Evolutionary conservation across 2,797 vertebrate species (phyloP).

Genomic region (Acrocephalus scirpaceus): DNA sequence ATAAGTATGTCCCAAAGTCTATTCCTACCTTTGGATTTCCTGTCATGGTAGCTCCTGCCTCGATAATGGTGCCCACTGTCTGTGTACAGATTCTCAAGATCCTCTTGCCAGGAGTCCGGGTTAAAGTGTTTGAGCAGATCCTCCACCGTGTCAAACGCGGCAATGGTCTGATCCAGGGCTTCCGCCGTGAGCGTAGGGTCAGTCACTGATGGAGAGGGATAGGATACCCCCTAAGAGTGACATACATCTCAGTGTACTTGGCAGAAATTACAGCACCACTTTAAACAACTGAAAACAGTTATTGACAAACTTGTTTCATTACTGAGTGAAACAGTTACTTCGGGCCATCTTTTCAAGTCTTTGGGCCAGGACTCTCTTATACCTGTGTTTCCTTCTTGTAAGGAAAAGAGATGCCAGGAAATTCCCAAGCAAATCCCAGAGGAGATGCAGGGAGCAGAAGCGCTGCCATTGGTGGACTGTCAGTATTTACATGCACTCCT

Average conservation of each 20-base stretch:
- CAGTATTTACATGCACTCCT: background rate
- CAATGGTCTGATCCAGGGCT: conserved; percentile 87
- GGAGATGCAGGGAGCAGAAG: background rate
- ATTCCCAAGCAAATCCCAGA: background rate
- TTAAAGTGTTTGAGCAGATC: conserved; percentile 89
- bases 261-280: conserved; percentile 36
- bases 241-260: conserved; percentile 74
- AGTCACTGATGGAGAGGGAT: conserved; percentile 79
- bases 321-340: background rate
- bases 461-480: background rate
- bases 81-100: conserved; percentile 89
- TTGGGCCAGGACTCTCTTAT: background rate
- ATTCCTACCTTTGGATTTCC: conserved; percentile 89
- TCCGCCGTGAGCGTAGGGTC: conserved; percentile 84
- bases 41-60: conserved; percentile 87
- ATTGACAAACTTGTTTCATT: background rate
- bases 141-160: conserved; percentile 91
- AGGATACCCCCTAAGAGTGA: conserved; percentile 79
- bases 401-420: background rate
- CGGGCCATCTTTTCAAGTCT: background rate
- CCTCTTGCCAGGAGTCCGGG: conserved; percentile 92
- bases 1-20: background rate
- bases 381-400: background rate
- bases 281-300: conserved; percentile 12
- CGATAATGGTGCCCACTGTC: conserved; percentile 84